These are phyloP conservation scores for Eriosoma lanigerum DNA, from an alignment of 1,140 invertebrate genomes.

Conservation along the genomic window DNA sequence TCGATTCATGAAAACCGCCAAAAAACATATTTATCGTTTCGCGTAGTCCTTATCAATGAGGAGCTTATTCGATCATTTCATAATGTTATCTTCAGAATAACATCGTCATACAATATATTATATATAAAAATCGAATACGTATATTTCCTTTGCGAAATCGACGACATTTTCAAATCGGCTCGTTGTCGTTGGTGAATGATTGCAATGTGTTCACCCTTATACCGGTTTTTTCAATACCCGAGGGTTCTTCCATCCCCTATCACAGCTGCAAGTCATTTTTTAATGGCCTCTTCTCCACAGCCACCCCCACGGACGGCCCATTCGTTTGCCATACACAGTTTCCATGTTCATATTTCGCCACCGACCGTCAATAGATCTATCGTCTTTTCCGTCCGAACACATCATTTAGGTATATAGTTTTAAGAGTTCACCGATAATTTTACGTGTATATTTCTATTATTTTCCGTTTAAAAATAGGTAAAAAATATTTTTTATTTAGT, in stretches of 20 bases:
- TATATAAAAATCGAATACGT: background rate
- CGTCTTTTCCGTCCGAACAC: background rate
- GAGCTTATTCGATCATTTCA: background rate
- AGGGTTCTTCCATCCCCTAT: constrained; percentile 41
- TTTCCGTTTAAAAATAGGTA: no score
- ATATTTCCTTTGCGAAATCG: constrained; percentile 1
- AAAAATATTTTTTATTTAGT: background rate
- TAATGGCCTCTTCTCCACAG: constrained; percentile 34
- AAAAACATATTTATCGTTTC: background rate
- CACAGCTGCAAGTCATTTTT: constrained; percentile 45
- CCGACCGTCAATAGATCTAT: constrained; percentile 24
- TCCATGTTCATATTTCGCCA: constrained; percentile 16
- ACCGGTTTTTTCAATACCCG: constrained; percentile 38
- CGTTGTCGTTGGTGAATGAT: constrained; percentile 33
- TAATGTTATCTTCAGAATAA: background rate
- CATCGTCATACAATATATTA: background rate
- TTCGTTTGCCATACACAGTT: constrained; percentile 24
- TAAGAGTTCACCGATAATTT: background rate
- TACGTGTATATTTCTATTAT: background rate
- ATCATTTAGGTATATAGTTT: background rate
- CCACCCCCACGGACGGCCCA: constrained; percentile 42
- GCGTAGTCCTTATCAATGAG: background rate
- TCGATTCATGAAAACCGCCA: background rate
- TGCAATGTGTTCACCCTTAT: constrained; percentile 31
- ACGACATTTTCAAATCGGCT: constrained; percentile 31